These are phyloP conservation scores for Celastrina argiolus DNA, from an alignment of 2,888 invertebrate species.

Conservation along the genomic window DNA sequence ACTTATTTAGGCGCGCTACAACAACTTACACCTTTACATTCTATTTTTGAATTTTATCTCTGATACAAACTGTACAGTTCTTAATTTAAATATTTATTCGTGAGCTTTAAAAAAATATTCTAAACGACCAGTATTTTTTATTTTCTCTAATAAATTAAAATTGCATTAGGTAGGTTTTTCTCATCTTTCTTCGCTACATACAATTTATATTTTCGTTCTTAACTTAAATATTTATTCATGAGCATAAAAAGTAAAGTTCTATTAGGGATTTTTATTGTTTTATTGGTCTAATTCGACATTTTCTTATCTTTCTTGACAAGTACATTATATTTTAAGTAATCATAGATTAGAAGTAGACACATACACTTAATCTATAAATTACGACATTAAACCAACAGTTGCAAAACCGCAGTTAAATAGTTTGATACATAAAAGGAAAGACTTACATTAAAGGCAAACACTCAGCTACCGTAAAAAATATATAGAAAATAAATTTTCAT, in stretches of 20 bases:
- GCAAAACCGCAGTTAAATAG: neutral
- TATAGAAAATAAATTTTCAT: too few species aligned
- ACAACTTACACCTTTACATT: neutral
- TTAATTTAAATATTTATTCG: neutral
- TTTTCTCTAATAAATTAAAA: too few species aligned
- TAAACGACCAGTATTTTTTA: too few species aligned
- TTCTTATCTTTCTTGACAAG: neutral
- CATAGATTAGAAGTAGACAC: neutral
- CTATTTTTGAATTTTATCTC: neutral
- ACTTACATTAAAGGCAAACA: neutral
- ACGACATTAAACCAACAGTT: neutral
- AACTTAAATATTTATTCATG: neutral
- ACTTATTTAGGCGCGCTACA: conserved; percentile 6
- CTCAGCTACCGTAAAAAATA: too few species aligned
- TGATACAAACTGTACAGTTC: neutral
- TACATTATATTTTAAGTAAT: neutral
- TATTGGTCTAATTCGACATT: neutral
- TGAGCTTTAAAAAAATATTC: too few species aligned
- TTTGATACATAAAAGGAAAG: neutral
- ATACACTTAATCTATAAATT: conserved; percentile 2
- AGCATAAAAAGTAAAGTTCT: too few species aligned
- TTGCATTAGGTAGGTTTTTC: too few species aligned
- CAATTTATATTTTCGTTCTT: too few species aligned
- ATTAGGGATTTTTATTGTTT: too few species aligned
- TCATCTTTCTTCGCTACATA: too few species aligned